Conservation (phyloP, 2,113 vertebrate genomes). For the Spilogale gracilis region DNA sequence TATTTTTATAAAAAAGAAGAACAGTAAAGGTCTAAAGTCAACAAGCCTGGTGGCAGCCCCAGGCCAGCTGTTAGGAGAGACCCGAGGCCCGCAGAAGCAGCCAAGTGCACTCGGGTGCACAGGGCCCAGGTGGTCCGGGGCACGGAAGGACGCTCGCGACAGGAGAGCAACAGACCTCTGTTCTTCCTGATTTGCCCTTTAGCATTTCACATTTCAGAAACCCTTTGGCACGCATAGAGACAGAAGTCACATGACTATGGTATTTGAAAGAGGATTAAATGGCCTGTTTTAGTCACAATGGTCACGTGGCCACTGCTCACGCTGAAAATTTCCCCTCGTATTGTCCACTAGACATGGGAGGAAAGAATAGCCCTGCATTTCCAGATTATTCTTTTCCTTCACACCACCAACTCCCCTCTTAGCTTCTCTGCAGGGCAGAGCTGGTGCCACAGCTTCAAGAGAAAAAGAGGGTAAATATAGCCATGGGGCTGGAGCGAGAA, state of each 20-base stretch:
- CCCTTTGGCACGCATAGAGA: neutral
- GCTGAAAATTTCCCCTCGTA: neutral
- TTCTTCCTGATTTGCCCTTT: neutral
- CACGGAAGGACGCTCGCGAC: neutral
- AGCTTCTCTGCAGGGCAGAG: neutral
- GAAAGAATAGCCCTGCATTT: neutral
- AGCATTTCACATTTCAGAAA: neutral
- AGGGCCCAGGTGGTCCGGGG: neutral
- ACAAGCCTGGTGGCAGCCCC: constrained; percentile 62
- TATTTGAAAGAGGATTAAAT: neutral
- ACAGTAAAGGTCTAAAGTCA: constrained; percentile 77
- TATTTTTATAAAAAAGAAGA: constrained; percentile 57
- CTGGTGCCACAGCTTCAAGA: neutral
- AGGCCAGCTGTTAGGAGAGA: constrained; percentile 51
- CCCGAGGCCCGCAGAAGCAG: constrained; percentile 25
- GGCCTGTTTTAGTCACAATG: neutral
- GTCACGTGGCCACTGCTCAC: neutral
- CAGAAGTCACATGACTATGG: neutral
- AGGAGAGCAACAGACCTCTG: neutral
- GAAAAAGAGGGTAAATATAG: neutral
- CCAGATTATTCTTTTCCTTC: neutral
- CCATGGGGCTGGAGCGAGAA: neutral
- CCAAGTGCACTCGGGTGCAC: neutral
- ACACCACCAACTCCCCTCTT: neutral
- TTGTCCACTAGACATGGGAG: neutral